These are phyloP conservation scores for Fragum sueziense DNA, from an alignment of 2,888 invertebrate genomes.

Conservation along the genomic window DNA sequence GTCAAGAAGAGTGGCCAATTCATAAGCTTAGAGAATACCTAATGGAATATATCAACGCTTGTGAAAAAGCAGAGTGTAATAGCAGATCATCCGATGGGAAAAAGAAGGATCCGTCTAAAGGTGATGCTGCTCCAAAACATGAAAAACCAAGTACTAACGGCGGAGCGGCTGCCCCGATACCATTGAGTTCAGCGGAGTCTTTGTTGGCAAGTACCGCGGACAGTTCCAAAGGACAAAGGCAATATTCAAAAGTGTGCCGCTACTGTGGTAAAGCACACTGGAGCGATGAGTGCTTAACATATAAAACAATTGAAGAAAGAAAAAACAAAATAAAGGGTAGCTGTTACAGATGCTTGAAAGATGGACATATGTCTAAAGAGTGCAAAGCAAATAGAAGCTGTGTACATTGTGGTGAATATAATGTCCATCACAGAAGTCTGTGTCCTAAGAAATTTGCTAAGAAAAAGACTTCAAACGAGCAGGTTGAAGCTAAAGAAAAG, in stretches of 20 bases:
- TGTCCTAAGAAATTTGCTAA: conserved; percentile 22
- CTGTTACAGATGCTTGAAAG: background rate
- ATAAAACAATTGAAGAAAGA: no score
- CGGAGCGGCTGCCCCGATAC: background rate
- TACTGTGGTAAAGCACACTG: no score
- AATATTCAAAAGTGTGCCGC: background rate
- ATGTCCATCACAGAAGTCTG: conserved; percentile 31
- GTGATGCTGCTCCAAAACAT: no score
- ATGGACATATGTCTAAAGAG: background rate
- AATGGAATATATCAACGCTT: no score
- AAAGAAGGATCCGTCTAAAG: no score
- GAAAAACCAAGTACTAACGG: background rate
- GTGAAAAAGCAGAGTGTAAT: background rate
- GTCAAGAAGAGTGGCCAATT: no score
- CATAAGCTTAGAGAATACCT: no score
- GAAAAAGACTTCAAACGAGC: background rate
- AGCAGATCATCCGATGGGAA: background rate
- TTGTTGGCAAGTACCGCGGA: no score
- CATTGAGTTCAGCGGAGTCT: background rate
- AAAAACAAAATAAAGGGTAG: no score
- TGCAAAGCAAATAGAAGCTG: conserved; percentile 11
- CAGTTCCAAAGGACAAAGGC: background rate
- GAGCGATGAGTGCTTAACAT: no score
- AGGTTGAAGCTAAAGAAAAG: background rate
- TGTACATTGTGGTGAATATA: conserved; percentile 10